Conservation (phyloP, 2,888 invertebrate species). For the Drosophila longiperda region DNA sequence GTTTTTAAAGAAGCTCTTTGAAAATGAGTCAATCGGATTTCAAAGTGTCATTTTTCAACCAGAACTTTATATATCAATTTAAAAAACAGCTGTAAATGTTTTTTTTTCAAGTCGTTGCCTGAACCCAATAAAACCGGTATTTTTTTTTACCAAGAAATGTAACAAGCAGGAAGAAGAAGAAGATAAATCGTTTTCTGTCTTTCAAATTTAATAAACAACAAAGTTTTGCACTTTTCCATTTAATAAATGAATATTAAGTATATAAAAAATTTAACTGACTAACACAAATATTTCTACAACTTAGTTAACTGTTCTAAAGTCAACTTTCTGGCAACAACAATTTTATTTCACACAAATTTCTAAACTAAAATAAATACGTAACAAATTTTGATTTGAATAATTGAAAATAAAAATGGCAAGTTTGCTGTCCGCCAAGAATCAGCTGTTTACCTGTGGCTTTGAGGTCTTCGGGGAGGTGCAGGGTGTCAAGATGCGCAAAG, state of each 20-base stretch:
- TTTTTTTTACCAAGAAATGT: not conserved
- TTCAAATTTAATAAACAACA: no score
- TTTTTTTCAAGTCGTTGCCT: not conserved
- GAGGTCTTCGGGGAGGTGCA: conserved; percentile 77
- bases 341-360: not conserved
- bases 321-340: not conserved
- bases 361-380: not conserved
- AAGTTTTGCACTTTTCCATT: not conserved
- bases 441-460: conserved; percentile 71
- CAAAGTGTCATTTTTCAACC: not conserved
- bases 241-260: not conserved
- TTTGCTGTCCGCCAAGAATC: conserved; percentile 12
- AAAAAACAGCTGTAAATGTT: not conserved
- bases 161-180: not conserved
- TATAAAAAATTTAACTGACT: not conserved
- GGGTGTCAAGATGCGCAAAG: conserved; percentile 83
- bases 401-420: not conserved
- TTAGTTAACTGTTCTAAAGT: not conserved
- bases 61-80: not conserved
- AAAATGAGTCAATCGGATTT: not conserved
- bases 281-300: not conserved
- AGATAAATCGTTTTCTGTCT: no score
- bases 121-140: not conserved
- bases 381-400: not conserved
- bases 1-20: not conserved